These are phyloP conservation scores for Channa striata DNA, from an alignment of 2,797 vertebrate genomes.

Conservation along the genomic window DNA sequence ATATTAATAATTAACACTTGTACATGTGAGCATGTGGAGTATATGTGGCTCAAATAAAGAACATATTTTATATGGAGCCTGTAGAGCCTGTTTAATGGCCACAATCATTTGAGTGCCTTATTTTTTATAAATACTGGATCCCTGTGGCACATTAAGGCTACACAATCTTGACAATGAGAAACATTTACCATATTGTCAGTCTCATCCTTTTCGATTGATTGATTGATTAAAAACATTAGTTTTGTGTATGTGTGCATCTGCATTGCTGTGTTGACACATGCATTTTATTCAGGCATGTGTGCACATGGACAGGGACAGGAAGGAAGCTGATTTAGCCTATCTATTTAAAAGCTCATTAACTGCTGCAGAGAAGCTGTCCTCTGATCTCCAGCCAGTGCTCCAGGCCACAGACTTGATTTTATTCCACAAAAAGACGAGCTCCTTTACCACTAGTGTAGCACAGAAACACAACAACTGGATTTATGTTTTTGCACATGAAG, in stretches of 20 bases:
- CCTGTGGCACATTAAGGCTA: background rate
- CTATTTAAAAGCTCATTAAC: slow-evolving; percentile 63
- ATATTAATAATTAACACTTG: no score
- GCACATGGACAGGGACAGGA: slow-evolving; percentile 27
- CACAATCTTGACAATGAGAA: background rate
- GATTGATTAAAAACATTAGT: background rate
- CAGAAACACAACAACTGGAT: slow-evolving; percentile 20
- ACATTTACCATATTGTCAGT: background rate
- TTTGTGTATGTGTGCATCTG: background rate
- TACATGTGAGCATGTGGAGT: no score
- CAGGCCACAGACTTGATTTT: slow-evolving; percentile 25
- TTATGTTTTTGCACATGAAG: slow-evolving; percentile 10
- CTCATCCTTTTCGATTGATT: background rate
- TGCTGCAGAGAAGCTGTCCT: slow-evolving; percentile 40
- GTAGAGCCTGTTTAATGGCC: no score
- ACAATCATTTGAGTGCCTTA: background rate
- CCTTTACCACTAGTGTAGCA: slow-evolving; percentile 18
- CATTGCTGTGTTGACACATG: background rate
- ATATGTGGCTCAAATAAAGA: no score
- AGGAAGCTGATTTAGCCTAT: slow-evolving; percentile 50
- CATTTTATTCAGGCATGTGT: slow-evolving; percentile 19
- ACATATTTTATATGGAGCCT: no score
- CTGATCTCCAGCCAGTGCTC: slow-evolving; percentile 34
- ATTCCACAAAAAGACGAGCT: slow-evolving; percentile 12
- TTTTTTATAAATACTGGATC: background rate